Evolutionary conservation across 2,888 invertebrate species (phyloP).

Genomic region (Thymelicus sylvestris): DNA sequence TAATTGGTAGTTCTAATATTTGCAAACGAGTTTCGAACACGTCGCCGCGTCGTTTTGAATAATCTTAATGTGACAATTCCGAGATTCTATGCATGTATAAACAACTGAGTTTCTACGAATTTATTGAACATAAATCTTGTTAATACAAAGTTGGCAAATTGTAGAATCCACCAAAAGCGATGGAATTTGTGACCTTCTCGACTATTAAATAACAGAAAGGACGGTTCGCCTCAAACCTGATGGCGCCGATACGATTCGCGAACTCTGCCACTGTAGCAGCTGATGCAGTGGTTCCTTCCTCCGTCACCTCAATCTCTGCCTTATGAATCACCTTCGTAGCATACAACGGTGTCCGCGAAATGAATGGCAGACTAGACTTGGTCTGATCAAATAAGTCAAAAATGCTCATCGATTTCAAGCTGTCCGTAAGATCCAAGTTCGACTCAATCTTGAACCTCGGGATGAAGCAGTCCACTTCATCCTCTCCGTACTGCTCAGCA

Average conservation of each 20-base stretch:
- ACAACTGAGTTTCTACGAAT: not conserved
- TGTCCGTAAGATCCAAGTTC: constrained; percentile 80
- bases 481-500: constrained; percentile 81
- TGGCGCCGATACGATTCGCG: constrained; percentile 80
- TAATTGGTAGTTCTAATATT: no score
- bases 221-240: constrained; percentile 86
- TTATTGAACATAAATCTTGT: constrained; percentile 16
- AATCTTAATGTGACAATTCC: no score
- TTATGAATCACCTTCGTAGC: constrained; percentile 87
- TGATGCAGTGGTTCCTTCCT: constrained; percentile 89
- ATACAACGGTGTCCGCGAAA: constrained; percentile 79
- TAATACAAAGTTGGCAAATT: constrained; percentile 66
- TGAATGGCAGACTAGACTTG: constrained; percentile 63
- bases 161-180: constrained; percentile 75
- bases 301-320: constrained; percentile 89
- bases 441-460: constrained; percentile 86
- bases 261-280: constrained; percentile 83
- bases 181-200: constrained; percentile 83
- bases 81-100: not conserved
- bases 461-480: constrained; percentile 86
- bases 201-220: constrained; percentile 88
- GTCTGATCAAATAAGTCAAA: constrained; percentile 83
- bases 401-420: constrained; percentile 76
- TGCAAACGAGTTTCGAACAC: no score
- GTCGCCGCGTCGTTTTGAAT: no score